A percentile compares a stretch with the other conserved stretches of the same genome.
phyloP scores from a whole-genome alignment of 2,113 vertebrate genomes.

The Callospermophilus lateralis region DNA sequence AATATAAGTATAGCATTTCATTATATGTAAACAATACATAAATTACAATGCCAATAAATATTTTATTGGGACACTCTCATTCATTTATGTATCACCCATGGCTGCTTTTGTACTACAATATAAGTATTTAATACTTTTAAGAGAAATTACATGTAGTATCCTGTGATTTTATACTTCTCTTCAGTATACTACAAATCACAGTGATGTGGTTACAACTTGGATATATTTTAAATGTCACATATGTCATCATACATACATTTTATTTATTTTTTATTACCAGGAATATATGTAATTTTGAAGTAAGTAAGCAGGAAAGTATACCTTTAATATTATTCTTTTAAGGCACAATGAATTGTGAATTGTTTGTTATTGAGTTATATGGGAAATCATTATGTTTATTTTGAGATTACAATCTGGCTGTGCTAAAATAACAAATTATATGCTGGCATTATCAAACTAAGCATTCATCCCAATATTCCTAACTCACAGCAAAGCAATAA shows the following conservation, averaged over 20 bases:
- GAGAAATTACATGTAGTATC: background rate
- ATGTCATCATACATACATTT: background rate
- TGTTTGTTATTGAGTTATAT: background rate
- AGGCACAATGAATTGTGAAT: background rate
- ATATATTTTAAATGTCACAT: background rate
- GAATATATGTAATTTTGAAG: background rate
- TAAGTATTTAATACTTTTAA: background rate
- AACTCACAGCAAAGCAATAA: background rate
- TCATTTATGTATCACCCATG: background rate
- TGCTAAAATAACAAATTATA: conserved; percentile 9
- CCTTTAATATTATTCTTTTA: background rate
- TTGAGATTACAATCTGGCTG: background rate
- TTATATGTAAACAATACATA: background rate
- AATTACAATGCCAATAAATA: background rate
- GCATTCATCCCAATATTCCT: background rate
- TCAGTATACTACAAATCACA: background rate
- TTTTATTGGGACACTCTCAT: background rate
- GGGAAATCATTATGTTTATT: background rate
- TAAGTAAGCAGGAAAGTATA: background rate
- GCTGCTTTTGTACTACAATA: background rate
- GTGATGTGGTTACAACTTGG: background rate
- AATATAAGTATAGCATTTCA: background rate
- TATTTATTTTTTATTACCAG: background rate
- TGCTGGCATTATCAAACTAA: background rate
- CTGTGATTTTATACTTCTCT: background rate